Conservation (phyloP, 1,140 invertebrate genomes). For the Ips typographus region DNA sequence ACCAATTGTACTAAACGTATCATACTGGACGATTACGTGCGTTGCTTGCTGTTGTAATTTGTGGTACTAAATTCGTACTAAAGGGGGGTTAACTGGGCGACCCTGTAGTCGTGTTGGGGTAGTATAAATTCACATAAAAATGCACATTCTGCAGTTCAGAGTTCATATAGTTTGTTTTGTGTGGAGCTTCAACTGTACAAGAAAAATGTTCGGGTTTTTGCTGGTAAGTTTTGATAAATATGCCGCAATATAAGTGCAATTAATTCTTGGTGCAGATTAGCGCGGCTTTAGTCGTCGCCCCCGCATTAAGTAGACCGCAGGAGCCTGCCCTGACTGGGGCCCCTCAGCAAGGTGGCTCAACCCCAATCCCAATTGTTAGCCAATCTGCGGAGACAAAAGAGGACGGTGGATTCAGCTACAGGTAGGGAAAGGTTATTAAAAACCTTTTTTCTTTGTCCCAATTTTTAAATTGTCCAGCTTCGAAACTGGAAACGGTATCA, state of each 20-base stretch:
- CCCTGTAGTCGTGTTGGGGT: background rate
- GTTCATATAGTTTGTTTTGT: constrained; percentile 6
- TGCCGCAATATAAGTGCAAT: background rate
- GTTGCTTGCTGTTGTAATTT: background rate
- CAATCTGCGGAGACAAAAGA: constrained; percentile 30
- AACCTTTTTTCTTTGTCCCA: background rate
- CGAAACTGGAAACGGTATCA: constrained; percentile 31
- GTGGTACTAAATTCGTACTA: background rate
- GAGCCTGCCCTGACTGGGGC: background rate
- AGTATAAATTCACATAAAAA: constrained; percentile 16
- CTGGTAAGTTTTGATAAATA: background rate
- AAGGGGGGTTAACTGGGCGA: background rate
- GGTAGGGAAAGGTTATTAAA: constrained; percentile 11
- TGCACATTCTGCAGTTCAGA: constrained; percentile 3
- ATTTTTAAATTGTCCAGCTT: constrained; percentile 10
- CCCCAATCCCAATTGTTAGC: constrained; percentile 26
- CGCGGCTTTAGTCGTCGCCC: constrained; percentile 2
- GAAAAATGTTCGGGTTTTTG: background rate
- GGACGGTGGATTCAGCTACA: constrained; percentile 28
- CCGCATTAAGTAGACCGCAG: constrained; percentile 18
- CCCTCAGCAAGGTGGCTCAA: constrained; percentile 14
- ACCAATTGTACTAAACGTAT: no score
- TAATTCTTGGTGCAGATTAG: constrained; percentile 19
- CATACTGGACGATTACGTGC: no score
- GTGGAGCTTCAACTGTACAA: background rate